Evolutionary conservation across 2,888 invertebrate genomes (phyloP), one percentile per base, ranked within the genome.

Genomic region (Epirrhoe tristata): DNA sequence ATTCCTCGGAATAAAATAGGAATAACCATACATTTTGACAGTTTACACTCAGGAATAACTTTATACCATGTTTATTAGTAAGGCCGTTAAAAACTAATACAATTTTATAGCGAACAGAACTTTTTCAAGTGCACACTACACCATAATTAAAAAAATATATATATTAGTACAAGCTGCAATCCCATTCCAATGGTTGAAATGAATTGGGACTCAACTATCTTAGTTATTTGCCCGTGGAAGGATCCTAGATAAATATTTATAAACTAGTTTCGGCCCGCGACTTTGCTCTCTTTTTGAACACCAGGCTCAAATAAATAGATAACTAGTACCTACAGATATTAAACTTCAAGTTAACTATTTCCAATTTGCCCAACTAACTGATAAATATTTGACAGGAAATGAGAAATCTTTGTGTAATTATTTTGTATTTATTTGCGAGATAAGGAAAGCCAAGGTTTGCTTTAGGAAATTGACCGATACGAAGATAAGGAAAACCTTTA

Each of bases 321-420:
- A 32, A 32, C 5, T 32, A 32, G 32, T 32, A 3, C 32, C 6
- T 34, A 34, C 34, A 34, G 6, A 34, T 34, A 7, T 5, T 7
- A 34, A 7, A 34, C 34, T 24, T 24, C 1, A 2, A 24, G 24
- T 24, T 24, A 24, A 24, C 24, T 24, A 24, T 24, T 24, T 24
- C 24, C 24, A 24, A 24, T 6, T 7, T 39, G 36, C 8, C 36
- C 36, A 39, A 39, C 8, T 8, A 10, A 39, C 8, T 24, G 8
- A 39, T 39, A 8, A 39, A 64, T 61, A 63, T 53, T 57, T 63
- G 57, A 54, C 36, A 6, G 10, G 36, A 54, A 64, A 53, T 59
- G 58, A 43, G 31, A 51, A 46, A 54, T 55, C 62, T 51, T 58
- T 62, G 64, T 65, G 64, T 53, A 68, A 62, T 62, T 63, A 63